A percentile compares a stretch with the other conserved stretches of the same genome.
These are phyloP conservation scores for Ips typographus DNA, from an alignment of 1,140 invertebrate genomes.

Conservation along the genomic window DNA sequence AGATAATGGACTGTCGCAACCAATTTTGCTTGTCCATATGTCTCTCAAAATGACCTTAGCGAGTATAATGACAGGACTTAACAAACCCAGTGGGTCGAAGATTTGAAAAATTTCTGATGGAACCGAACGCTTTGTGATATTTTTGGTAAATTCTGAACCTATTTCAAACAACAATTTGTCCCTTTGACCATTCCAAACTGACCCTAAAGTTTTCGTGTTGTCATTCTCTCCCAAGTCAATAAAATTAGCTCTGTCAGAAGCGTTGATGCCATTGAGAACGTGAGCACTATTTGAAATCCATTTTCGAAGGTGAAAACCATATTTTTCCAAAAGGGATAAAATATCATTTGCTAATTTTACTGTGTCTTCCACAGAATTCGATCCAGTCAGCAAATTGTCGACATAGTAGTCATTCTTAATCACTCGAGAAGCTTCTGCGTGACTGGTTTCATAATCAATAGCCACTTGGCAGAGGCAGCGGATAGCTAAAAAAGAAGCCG, in stretches of 20 bases:
- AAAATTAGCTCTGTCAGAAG: background rate
- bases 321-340: constrained; percentile 4
- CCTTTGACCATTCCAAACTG: constrained; percentile 44
- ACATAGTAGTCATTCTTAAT: constrained; percentile 51
- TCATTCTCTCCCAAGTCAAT: constrained; percentile 32
- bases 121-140: constrained; percentile 45
- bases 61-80: constrained; percentile 45
- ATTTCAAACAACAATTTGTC: constrained; percentile 45
- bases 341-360: constrained; percentile 37
- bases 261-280: constrained; percentile 5
- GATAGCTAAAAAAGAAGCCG: constrained; percentile 46
- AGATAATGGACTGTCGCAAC: constrained; percentile 5
- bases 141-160: constrained; percentile 38
- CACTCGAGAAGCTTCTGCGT: constrained; percentile 41
- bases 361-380: constrained; percentile 38
- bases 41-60: constrained; percentile 24
- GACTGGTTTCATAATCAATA: constrained; percentile 40
- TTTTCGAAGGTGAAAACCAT: constrained; percentile 49
- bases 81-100: constrained; percentile 55
- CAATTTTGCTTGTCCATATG: constrained; percentile 15
- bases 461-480: constrained; percentile 41
- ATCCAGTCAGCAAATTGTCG: constrained; percentile 52
- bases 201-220: constrained; percentile 45
- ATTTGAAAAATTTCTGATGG: constrained; percentile 48
- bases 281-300: constrained; percentile 45